These are phyloP conservation scores for Galaxias olidus DNA, from an alignment of 2,797 vertebrate species.

Conservation along the genomic window DNA sequence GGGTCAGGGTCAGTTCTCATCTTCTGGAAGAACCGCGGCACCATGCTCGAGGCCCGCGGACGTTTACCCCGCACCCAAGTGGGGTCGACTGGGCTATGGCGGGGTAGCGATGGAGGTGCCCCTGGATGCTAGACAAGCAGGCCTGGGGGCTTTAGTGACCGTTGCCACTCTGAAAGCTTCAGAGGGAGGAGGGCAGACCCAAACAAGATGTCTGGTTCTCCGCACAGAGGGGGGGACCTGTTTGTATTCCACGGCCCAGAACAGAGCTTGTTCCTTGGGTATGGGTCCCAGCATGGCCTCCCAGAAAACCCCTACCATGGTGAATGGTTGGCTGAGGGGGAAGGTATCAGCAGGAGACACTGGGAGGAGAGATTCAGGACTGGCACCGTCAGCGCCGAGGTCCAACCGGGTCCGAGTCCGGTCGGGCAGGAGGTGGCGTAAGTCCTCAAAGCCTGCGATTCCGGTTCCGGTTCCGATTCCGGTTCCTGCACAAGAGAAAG, in stretches of 20 bases:
- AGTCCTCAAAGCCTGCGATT: slow-evolving; percentile 53
- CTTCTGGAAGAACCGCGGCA: slow-evolving; percentile 23
- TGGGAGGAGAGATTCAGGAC: slow-evolving; percentile 40
- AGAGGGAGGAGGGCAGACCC: slow-evolving; percentile 74
- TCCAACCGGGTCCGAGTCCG: slow-evolving; percentile 60
- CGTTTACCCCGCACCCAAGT: slow-evolving; percentile 56
- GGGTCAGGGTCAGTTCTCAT: slow-evolving; percentile 47
- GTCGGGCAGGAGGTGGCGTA: slow-evolving; percentile 76
- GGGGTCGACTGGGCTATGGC: slow-evolving; percentile 59
- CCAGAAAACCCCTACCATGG: slow-evolving; percentile 39
- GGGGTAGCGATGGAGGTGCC: slow-evolving; percentile 43
- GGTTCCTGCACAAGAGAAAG: slow-evolving; percentile 39
- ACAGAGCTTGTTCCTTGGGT: slow-evolving; percentile 14
- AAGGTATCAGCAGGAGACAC: slow-evolving; percentile 50
- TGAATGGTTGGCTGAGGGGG: slow-evolving; percentile 64
- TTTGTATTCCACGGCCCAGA: slow-evolving; percentile 66
- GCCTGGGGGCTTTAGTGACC: slow-evolving; percentile 73
- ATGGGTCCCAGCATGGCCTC: slow-evolving; percentile 19
- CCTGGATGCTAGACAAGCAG: slow-evolving; percentile 60
- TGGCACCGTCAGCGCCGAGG: slow-evolving; percentile 29
- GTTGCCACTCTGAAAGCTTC: slow-evolving; percentile 78
- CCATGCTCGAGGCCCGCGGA: slow-evolving; percentile 58
- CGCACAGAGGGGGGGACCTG: slow-evolving; percentile 73
- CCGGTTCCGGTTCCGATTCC: slow-evolving; percentile 11
- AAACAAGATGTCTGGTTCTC: slow-evolving; percentile 77